Evolutionary conservation across 53 echinoderm and acorn worm species (phyloP).

Genomic region (Stichopus horrens): DNA sequence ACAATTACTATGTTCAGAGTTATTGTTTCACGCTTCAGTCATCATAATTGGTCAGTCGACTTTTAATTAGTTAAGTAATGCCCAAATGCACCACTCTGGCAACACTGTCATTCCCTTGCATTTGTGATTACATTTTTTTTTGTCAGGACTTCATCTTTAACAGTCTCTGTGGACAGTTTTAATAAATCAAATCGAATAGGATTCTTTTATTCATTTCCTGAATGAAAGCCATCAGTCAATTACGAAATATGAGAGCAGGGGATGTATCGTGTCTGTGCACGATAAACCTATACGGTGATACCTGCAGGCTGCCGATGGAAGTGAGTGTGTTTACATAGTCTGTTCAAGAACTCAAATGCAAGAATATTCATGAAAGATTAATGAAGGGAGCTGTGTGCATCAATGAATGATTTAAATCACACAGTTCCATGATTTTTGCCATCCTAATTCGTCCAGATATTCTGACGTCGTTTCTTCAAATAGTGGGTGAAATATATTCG

Average conservation of each 20-base stretch:
- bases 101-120: too few species aligned
- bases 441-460: neutral
- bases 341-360: neutral
- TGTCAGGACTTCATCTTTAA: too few species aligned
- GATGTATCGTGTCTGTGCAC: neutral
- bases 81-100: too few species aligned
- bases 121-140: too few species aligned
- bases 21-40: too few species aligned
- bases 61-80: too few species aligned
- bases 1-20: too few species aligned
- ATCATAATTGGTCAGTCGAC: too few species aligned
- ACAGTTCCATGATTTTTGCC: neutral
- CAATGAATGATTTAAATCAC: neutral
- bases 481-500: too few species aligned
- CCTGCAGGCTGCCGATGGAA: neutral
- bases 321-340: neutral
- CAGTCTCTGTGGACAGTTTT: too few species aligned
- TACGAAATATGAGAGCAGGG: neutral
- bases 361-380: neutral
- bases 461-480: neutral
- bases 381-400: neutral
- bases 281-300: neutral
- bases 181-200: neutral
- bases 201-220: neutral
- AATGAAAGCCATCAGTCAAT: neutral